Percentiles rank a stretch among this genome's conserved stretches.
Evolutionary conservation across 1,140 invertebrate genomes (phyloP).

Genomic region (Musca vetustissima): DNA sequence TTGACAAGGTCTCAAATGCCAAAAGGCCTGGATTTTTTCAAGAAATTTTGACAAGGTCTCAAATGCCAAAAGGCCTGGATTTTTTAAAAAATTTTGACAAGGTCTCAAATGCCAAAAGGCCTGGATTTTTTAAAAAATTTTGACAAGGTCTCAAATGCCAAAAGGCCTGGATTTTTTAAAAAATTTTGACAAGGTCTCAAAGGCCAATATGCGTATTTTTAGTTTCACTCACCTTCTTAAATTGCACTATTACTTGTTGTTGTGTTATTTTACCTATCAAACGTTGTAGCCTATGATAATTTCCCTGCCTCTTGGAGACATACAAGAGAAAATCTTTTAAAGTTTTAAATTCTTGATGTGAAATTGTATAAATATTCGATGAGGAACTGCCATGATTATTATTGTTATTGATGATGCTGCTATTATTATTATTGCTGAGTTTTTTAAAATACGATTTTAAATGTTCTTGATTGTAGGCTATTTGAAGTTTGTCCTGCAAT

Average conservation of each 20-base stretch:
- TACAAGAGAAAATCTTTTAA: slow-evolving; percentile 44
- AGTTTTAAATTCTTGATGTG: slow-evolving; percentile 29
- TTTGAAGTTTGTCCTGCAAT: slow-evolving; percentile 41
- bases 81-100: no score
- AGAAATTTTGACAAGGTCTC: no score
- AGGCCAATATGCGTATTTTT: no score
- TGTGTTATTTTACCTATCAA: slow-evolving; percentile 42
- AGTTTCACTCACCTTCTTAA: slow-evolving; percentile 36
- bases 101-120: no score
- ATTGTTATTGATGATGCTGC: slow-evolving; percentile 2
- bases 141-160: no score
- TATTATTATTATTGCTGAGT: slow-evolving; percentile 11
- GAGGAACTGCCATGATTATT: not conserved
- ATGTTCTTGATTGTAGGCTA: slow-evolving; percentile 42
- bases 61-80: no score
- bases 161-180: no score
- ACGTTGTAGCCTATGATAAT: slow-evolving; percentile 45
- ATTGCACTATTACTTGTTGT: slow-evolving; percentile 44
- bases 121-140: no score
- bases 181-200: no score
- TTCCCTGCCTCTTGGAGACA: slow-evolving; percentile 45
- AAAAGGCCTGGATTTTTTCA: no score
- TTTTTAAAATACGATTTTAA: slow-evolving; percentile 38
- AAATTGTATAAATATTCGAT: slow-evolving; percentile 17
- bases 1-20: no score